A percentile compares a stretch with the other conserved stretches of the same genome.
These are phyloP conservation scores for Achatina immaculata DNA, from an alignment of 1,140 invertebrate species.

Conservation along the genomic window DNA sequence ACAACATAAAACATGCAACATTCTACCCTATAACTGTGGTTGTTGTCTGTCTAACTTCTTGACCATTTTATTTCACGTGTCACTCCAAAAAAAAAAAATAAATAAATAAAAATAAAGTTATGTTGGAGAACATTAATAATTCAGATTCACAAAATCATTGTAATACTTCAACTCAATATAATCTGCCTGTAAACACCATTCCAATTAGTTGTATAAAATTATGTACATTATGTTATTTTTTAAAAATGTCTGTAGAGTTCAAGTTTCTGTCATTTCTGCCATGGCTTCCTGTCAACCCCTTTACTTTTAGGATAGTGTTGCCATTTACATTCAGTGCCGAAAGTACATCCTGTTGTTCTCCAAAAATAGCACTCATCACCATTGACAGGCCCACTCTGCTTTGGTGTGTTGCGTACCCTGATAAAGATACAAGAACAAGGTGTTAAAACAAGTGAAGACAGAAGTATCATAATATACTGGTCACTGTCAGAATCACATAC, in stretches of 20 bases:
- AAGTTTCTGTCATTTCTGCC: conserved; percentile 65
- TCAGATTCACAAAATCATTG: background rate
- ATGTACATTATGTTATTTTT: background rate
- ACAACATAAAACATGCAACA: background rate
- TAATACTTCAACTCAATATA: background rate
- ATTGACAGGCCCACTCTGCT: conserved; percentile 71
- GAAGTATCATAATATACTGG: too few species aligned
- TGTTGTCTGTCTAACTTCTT: background rate
- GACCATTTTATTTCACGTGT: too few species aligned
- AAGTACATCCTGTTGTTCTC: conserved; percentile 73
- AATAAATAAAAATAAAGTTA: background rate
- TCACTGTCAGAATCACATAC: too few species aligned
- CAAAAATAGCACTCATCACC: conserved; percentile 74
- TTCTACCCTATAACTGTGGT: background rate
- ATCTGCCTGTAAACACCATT: background rate
- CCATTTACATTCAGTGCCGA: conserved; percentile 71
- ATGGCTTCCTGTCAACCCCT: conserved; percentile 73
- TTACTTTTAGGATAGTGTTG: conserved; percentile 70
- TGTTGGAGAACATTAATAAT: background rate
- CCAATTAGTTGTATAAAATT: background rate
- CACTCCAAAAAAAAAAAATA: too few species aligned
- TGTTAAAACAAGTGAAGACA: too few species aligned
- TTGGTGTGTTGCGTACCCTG: conserved; percentile 53
- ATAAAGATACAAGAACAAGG: too few species aligned
- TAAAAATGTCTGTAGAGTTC: too few species aligned